Evolutionary conservation across 2,797 vertebrate genomes (phyloP), one percentile per base, ranked within the genome.

Genomic region (Ctenosaura bakeri): DNA sequence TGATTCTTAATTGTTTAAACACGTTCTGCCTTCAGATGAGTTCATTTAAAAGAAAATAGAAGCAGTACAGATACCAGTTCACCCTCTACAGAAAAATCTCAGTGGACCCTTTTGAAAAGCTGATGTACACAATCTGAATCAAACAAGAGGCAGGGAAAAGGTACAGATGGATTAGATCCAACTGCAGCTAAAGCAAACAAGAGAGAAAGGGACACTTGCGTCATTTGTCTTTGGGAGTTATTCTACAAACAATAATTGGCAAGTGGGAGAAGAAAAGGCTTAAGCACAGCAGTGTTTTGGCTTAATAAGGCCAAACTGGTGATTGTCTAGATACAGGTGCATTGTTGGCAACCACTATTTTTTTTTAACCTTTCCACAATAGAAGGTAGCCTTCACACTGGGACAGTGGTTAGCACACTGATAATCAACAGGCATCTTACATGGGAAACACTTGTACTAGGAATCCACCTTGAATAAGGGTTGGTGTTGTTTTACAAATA

Each of bases 171-270:
- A 77, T 76, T 22, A 26, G 56, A 42, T 77, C 90, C 90, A 90
- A 87, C 56, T 77, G 42, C 73, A 71, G 46, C 79, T 69, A 66
- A 87, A 78, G 85, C 80, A 90, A 98, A 98, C 97, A 98, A 97
- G 97, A 95, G 94, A 97, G 56, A 90, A 76, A 29, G 85, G 71
- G 69, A 54, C 42, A 66, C 81, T 80, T 90, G 85, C 90, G 85
- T 90, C 32, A 77, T 59, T 91, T 83, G 73, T 24, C 90, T 29
- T 83, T 16, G 22, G 88, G 46, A 52, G 64, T 90, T 59, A 38
- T 54, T 38, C 42, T 89, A 38, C 66, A 87, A 87, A 90, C 90
- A 87, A 90, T 90, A 66, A 78, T 35, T 87, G 80, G 85, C 71
- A 77, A 69, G 84, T 56, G 42, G 8, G n/a, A 35, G 24, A 14